phyloP scores from a whole-genome alignment of 2,113 vertebrate species.

The Chionis minor region DNA sequence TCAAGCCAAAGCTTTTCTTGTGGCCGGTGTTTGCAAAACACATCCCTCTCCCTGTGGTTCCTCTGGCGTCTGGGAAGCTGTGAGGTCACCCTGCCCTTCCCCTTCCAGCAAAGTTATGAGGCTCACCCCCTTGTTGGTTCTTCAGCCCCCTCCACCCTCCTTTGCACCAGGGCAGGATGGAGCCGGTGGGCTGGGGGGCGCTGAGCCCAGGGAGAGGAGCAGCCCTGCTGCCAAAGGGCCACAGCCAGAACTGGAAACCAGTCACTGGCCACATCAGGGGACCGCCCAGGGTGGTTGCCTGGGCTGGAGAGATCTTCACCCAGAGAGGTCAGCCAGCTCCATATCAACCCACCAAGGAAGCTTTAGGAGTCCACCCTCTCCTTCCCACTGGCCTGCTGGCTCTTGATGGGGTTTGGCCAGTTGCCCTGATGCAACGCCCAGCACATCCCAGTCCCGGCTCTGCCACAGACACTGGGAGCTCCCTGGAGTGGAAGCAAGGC shows the following conservation, averaged over 20 bases:
- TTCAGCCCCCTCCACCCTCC: not conserved
- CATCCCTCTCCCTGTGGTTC: not conserved
- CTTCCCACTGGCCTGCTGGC: not conserved
- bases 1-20: not conserved
- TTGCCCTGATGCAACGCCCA: not conserved
- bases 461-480: not conserved
- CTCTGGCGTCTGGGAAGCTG: not conserved
- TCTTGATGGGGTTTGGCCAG: not conserved
- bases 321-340: not conserved
- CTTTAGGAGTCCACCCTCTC: not conserved
- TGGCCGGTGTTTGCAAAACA: not conserved
- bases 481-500: not conserved
- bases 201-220: not conserved
- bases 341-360: not conserved
- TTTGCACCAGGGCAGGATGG: not conserved
- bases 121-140: rapidly evolving
- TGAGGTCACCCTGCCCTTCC: not conserved
- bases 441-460: not conserved
- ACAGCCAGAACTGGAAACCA: not conserved
- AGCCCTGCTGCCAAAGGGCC: not conserved
- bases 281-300: not conserved
- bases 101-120: not conserved
- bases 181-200: not conserved
- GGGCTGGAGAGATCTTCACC: not conserved
- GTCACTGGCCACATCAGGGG: not conserved